Conservation (phyloP, 2,797 vertebrate species). For the Graptemys geographica region DNA sequence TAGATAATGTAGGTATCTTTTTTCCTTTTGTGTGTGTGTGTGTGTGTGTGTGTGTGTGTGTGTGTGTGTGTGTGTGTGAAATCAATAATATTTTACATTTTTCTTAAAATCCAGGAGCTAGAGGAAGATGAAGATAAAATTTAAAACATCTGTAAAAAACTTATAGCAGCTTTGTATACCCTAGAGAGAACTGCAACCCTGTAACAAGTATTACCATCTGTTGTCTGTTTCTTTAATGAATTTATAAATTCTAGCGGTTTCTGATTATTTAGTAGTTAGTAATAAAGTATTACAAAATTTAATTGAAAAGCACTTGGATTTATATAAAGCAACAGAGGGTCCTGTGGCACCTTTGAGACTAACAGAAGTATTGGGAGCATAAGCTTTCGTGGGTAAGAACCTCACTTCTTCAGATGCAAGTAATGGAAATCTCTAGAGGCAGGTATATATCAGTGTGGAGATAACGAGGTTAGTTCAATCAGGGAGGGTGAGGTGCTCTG, state of each 20-base stretch:
- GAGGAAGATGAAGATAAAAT: not conserved
- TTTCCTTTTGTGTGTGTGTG: not conserved
- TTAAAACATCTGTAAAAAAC: not conserved
- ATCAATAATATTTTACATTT: not conserved
- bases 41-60: too few relatives aligned
- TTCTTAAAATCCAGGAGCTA: not conserved
- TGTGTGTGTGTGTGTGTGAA: not conserved
- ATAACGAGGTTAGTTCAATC: too few relatives aligned
- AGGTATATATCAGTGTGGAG: too few relatives aligned
- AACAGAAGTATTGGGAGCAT: too few relatives aligned
- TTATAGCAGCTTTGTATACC: constrained; percentile 30
- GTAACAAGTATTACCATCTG: constrained; percentile 41
- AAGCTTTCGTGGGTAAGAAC: too few relatives aligned
- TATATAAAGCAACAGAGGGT: too few relatives aligned
- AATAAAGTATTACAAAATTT: constrained; percentile 46
- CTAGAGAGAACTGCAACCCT: not conserved
- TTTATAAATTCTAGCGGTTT: constrained; percentile 47
- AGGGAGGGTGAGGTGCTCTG: too few relatives aligned
- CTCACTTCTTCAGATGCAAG: too few relatives aligned
- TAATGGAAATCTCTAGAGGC: too few relatives aligned
- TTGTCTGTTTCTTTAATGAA: constrained; percentile 40
- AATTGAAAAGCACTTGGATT: constrained; percentile 3
- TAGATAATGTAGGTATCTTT: not conserved
- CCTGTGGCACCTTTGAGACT: too few relatives aligned
- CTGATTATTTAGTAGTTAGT: constrained; percentile 38